Evolutionary conservation across 2,797 vertebrate species (phyloP).

Genomic region (Anisognathus igniventris): DNA sequence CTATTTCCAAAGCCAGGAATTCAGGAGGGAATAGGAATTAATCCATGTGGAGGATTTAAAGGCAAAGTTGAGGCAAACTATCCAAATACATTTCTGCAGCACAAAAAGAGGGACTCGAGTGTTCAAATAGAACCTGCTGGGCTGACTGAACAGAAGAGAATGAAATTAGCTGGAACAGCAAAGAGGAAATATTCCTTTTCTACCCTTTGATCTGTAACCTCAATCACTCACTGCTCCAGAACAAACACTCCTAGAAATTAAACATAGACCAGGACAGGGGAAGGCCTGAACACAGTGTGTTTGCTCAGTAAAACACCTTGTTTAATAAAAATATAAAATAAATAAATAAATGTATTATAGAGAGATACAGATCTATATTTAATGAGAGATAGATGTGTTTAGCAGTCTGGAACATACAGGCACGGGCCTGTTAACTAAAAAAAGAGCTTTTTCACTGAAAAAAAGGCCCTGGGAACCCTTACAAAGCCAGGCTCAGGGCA

Average conservation of each 20-base stretch:
- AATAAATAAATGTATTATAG: not conserved
- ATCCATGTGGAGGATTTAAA: slow-evolving; percentile 3
- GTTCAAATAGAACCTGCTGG: slow-evolving; percentile 3
- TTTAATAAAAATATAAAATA: not conserved
- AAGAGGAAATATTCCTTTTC: slow-evolving; percentile 50
- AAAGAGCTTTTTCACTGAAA: not conserved
- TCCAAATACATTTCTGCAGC: not conserved
- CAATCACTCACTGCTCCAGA: slow-evolving; percentile 50
- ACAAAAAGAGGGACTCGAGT: slow-evolving; percentile 1
- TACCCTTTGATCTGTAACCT: slow-evolving; percentile 53
- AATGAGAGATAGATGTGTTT: slow-evolving; percentile 14
- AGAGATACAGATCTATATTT: slow-evolving; percentile 8
- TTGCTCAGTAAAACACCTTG: not conserved
- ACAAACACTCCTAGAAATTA: slow-evolving; percentile 41
- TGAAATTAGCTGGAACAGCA: slow-evolving; percentile 44
- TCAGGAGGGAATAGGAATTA: slow-evolving; percentile 4
- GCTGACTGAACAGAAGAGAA: slow-evolving; percentile 18
- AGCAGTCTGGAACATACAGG: slow-evolving; percentile 13
- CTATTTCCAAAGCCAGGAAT: not conserved
- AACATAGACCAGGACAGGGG: not conserved
- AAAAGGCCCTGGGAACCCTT: slow-evolving; percentile 6
- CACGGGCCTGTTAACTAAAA: not conserved
- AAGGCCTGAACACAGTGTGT: not conserved
- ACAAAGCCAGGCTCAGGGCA: slow-evolving; percentile 1
- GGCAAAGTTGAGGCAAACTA: slow-evolving; percentile 5